Evolutionary conservation across 2,888 invertebrate genomes (phyloP), one percentile per base, ranked within the genome.

Genomic region (Meliscaeva auricollis): DNA sequence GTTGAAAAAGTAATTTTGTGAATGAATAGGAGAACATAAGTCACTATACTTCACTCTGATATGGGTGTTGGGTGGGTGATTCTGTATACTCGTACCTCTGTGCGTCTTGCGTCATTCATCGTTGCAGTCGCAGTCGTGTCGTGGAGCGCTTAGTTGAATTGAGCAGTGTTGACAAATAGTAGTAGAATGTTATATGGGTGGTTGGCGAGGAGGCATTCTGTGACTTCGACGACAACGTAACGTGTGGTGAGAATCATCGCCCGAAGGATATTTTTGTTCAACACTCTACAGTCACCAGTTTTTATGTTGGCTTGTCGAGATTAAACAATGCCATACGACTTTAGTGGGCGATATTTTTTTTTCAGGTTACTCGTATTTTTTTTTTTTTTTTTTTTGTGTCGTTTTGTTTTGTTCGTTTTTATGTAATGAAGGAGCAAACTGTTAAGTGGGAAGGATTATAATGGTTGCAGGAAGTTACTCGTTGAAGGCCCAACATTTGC

Each of bases 21-120:
- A 74, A 74, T 83, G 79, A 83, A 83, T 74, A 56, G 83, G 74
- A 38, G 52, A 50, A 79, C 68, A 79, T 74, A 75, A 83, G 74
- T 75, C 79, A 74, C 62, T 69, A 48, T 22, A 73, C 60, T 78
- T 66, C 46, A 17, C 35, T 46, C 15, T 3, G n/a, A n/a, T n/a
- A n/a, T 26, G 15, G 60, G 15, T 32, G 48, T 15, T 30, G 22
- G 56, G 35, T 38, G 38, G 38, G 35, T 30, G 54, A 3, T 38
- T 8, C 46, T 38, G 13, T 9, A 13, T 9, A 11, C 9, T 3
- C 38, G 9, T 64, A 15, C 26, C 20, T 26, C 22, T 15, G 62
- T 26, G 73, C 41, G 52, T 52, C 35, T 20, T 44, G n/a, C 66
- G 41, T 54, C 32, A 26, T 26, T n/a, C n/a, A 2, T 58, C 41